Evolutionary conservation across 1,140 invertebrate genomes (phyloP).

Genomic region (Phenacoccus solenopsis): DNA sequence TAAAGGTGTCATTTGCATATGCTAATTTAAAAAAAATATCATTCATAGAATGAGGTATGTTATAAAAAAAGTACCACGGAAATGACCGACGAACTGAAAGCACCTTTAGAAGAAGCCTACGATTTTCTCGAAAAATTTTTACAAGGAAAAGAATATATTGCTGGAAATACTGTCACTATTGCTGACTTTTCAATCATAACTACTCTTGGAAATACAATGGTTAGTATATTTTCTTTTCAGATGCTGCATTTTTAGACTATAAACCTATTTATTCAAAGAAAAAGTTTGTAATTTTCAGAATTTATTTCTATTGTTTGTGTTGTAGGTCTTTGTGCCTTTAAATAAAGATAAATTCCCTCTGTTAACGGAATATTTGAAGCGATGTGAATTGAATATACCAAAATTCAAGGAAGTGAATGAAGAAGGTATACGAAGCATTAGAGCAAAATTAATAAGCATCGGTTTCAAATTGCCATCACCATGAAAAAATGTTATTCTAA

Average conservation of each 20-base stretch:
- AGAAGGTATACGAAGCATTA: background rate
- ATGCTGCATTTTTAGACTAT: no score
- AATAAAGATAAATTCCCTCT: background rate
- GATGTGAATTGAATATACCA: background rate
- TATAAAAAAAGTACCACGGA: constrained; percentile 21
- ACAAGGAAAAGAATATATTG: constrained; percentile 17
- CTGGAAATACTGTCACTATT: constrained; percentile 42
- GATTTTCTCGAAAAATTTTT: constrained; percentile 21
- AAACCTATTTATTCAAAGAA: no score
- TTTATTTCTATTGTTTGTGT: background rate
- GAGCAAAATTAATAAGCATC: no score
- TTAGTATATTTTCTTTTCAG: no score
- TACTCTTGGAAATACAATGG: background rate
- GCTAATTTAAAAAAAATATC: background rate
- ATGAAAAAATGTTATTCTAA: no score
- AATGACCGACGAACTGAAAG: background rate
- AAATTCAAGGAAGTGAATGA: background rate
- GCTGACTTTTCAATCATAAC: constrained; percentile 49
- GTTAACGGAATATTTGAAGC: background rate
- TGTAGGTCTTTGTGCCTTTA: background rate
- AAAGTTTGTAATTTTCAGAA: no score
- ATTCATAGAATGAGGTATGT: constrained; percentile 29
- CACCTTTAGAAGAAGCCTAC: background rate
- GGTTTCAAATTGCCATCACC: no score
- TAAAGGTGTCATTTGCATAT: no score